phyloP scores from a whole-genome alignment of 2,888 invertebrate species.

The Philereme transversata region DNA sequence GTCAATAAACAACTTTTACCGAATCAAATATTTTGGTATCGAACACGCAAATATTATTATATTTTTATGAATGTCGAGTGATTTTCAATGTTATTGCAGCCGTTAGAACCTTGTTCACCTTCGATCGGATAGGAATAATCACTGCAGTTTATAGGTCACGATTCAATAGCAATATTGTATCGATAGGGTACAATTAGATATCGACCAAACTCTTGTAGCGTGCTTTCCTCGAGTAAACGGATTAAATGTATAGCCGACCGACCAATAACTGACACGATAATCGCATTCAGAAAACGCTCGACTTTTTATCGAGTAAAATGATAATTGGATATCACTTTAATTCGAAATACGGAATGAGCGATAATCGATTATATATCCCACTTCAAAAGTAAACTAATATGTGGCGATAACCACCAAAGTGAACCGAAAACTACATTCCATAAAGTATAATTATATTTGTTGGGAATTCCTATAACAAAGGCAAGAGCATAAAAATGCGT shows the following conservation, averaged over 20 bases:
- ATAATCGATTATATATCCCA: too few relatives aligned
- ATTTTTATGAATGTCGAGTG: neutral
- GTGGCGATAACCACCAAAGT: too few relatives aligned
- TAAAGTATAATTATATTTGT: too few relatives aligned
- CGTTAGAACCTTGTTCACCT: constrained; percentile 9
- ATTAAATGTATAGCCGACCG: constrained; percentile 56
- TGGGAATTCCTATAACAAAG: too few relatives aligned
- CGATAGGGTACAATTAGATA: constrained; percentile 41
- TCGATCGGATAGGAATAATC: constrained; percentile 2
- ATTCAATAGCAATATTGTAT: constrained; percentile 21
- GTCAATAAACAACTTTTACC: too few relatives aligned
- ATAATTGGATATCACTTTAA: constrained; percentile 24
- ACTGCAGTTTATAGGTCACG: constrained; percentile 27
- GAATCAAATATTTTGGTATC: too few relatives aligned
- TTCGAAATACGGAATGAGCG: too few relatives aligned
- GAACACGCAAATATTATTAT: neutral
- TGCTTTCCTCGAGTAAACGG: constrained; percentile 54
- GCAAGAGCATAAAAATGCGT: too few relatives aligned
- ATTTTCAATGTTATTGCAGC: constrained; percentile 5
- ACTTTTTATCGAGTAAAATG: constrained; percentile 33
- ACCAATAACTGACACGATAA: constrained; percentile 65
- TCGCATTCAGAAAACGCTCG: constrained; percentile 50
- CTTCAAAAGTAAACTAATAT: too few relatives aligned
- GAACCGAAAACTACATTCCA: too few relatives aligned
- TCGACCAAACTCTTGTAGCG: constrained; percentile 71